Evolutionary conservation across 2,113 vertebrate species (phyloP).

Genomic region (Tupaia tana): DNA sequence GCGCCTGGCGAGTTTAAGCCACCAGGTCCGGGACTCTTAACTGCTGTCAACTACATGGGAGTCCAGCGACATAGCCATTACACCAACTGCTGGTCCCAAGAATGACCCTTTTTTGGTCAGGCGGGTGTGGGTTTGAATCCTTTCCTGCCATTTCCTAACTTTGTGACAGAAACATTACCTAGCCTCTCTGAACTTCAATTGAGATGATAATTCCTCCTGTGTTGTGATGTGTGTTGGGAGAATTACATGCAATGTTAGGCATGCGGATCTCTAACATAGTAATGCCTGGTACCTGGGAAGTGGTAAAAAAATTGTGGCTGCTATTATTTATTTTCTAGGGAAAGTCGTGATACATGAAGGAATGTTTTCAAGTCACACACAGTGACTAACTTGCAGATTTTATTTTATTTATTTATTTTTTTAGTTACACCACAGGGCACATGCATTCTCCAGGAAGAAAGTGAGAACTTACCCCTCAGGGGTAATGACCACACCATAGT

Average conservation of each 20-base stretch:
- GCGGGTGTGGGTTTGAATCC: neutral
- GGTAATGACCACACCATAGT: too few species aligned
- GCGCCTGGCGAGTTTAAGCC: too few species aligned
- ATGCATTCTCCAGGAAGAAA: too few species aligned
- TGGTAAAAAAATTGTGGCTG: neutral
- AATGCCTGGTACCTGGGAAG: neutral
- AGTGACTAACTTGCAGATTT: neutral
- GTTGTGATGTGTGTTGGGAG: neutral
- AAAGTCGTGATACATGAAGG: neutral
- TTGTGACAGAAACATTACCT: neutral
- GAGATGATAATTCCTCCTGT: neutral
- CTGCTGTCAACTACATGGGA: too few species aligned
- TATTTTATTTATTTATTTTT: neutral
- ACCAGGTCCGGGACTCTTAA: too few species aligned
- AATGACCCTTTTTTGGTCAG: neutral
- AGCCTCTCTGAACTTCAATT: neutral
- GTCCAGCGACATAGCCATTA: too few species aligned
- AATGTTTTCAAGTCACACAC: neutral
- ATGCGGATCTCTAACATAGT: neutral
- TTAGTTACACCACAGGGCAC: too few species aligned
- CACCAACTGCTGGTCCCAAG: too few species aligned
- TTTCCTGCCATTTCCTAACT: neutral
- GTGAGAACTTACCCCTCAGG: too few species aligned
- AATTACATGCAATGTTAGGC: neutral
- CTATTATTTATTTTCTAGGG: constrained; percentile 41